phyloP scores from a whole-genome alignment of 2,113 vertebrate genomes.

The Tricholaema leucomelas region DNA sequence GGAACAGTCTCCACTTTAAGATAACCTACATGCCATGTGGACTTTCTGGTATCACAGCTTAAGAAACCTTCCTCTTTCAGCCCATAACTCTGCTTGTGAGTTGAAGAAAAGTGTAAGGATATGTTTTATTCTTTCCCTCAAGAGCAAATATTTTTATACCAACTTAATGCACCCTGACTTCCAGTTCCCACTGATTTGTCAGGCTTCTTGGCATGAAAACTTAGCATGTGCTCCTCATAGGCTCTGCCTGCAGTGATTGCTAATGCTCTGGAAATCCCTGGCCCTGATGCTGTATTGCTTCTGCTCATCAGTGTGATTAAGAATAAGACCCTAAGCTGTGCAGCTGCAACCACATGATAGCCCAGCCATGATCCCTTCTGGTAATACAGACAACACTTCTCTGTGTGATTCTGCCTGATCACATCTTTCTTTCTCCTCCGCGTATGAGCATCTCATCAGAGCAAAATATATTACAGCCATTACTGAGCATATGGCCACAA shows the following conservation, averaged over 20 bases:
- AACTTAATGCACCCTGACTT: neutral
- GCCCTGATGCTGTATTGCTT: neutral
- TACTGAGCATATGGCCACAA: neutral
- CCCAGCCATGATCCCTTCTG: neutral
- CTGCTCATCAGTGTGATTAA: conserved; percentile 25
- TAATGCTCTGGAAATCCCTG: conserved; percentile 19
- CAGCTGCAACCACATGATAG: neutral
- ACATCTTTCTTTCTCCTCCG: neutral
- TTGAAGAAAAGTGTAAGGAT: neutral
- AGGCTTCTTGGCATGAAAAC: neutral
- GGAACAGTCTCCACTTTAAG: neutral
- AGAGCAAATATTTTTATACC: neutral
- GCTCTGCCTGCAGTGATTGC: neutral
- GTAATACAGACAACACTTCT: neutral
- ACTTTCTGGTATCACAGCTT: neutral
- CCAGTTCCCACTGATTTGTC: neutral
- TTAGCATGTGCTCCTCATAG: neutral
- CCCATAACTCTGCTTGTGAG: neutral
- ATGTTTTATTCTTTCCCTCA: neutral
- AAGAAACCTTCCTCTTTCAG: neutral
- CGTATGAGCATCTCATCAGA: neutral
- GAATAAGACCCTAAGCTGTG: conserved; percentile 4
- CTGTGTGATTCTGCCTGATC: neutral
- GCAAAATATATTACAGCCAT: neutral
- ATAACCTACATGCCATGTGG: neutral